Base-by-base conservation (phyloP, 1,140 invertebrate species). In the Galendromus occidentalis region DNA sequence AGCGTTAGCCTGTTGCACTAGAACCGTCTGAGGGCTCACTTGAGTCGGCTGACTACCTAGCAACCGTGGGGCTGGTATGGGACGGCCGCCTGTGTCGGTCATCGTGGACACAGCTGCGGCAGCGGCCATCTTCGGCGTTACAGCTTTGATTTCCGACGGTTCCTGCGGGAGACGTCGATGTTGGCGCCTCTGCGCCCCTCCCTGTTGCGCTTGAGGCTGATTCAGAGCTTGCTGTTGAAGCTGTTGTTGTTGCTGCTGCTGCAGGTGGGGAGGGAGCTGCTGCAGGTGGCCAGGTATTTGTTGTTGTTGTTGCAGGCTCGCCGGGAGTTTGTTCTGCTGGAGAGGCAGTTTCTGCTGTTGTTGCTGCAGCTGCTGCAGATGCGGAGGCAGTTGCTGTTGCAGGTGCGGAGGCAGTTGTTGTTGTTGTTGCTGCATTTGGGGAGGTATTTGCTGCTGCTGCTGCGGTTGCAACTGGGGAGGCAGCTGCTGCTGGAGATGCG, bases 191-290 rank as follows among this genome's bases (percentile, higher is more conserved):
- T 67, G 63, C 42, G 20, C 33, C 28, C 9, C 42, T 39, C 30
- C 55, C 55, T 67, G 55, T 41, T 68, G 55, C n/a, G n/a, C n/a
- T n/a, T n/a, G n/a, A n/a, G n/a, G n/a, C n/a, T n/a, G n/a, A n/a
- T n/a, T n/a, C n/a, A n/a, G n/a, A 64, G 64, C 51, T 65, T 69
- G 67, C 55, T 64, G 28, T 68, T 67, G 44, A n/a, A 42, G 4
- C 39, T 65, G 20, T 51, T 71, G 68, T 66, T 71, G 68, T 25
- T 71, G 70, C 42, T 71, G 68, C 45, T 71, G 70, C 17, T 67
- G 51, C 18, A 67, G 64, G 1, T 69, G 68, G 29, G 67, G 68
- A n/a, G n/a, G n/a, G 25, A 68, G 68, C 33, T 69, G 68, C 20
- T 67, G n/a, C 20, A 45, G 65, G 42, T 67, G 63, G 30, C 65